These are phyloP conservation scores for Bradypodion ventrale DNA, from an alignment of 2,797 vertebrate species.

Conservation along the genomic window DNA sequence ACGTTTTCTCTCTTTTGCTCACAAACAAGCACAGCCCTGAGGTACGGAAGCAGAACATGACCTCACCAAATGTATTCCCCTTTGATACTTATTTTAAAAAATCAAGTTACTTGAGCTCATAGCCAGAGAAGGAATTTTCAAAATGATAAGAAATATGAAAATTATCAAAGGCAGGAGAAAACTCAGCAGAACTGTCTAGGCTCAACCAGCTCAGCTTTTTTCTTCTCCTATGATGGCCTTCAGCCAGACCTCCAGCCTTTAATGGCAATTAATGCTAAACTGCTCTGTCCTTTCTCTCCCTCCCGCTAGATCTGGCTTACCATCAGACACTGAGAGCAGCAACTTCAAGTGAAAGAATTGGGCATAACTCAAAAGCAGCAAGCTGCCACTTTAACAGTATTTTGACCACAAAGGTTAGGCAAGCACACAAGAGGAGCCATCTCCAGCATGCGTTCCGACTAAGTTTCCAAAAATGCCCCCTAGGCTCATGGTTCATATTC, in stretches of 20 bases:
- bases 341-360: not conserved
- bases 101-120: not conserved
- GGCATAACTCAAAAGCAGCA: not conserved
- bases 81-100: not conserved
- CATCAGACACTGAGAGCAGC: not conserved
- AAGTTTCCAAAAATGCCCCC: not conserved
- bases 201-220: too few relatives aligned
- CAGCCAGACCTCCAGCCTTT: not conserved
- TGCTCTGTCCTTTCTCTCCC: not conserved
- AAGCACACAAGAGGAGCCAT: not conserved
- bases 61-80: not conserved
- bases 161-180: not conserved
- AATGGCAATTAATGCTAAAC: too few relatives aligned
- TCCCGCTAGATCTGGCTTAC: not conserved
- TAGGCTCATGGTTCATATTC: not conserved
- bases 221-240: not conserved
- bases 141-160: not conserved
- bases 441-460: not conserved
- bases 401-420: not conserved
- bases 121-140: too few relatives aligned
- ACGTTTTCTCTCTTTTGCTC: not conserved
- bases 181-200: not conserved
- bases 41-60: not conserved
- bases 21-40: too few relatives aligned
- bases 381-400: not conserved